Conservation (phyloP, 37 sponge, comb jelly and placozoan genomes). For the Eunapius fragilis region DNA sequence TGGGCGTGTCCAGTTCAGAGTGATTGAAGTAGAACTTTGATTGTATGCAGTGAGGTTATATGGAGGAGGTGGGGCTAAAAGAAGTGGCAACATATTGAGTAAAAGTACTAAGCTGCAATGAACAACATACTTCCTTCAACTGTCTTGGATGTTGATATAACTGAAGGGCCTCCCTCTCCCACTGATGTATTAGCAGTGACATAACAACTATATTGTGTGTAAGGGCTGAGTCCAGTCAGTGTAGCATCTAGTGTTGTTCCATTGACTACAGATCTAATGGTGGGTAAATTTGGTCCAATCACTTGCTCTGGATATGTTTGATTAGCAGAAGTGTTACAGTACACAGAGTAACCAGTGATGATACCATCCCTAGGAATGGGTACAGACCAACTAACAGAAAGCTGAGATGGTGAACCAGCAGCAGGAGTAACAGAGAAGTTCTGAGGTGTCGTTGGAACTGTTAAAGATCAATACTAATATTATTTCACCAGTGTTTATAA, state of each 20-base stretch:
- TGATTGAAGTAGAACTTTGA: neutral
- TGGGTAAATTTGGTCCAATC: neutral
- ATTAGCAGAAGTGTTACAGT: neutral
- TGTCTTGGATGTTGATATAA: neutral
- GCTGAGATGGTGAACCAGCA: neutral
- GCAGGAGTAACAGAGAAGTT: neutral
- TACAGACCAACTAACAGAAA: neutral
- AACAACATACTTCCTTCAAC: neutral
- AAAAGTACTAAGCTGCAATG: neutral
- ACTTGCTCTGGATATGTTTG: neutral
- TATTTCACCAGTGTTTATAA: too few species aligned
- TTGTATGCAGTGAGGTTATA: neutral
- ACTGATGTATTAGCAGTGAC: conserved; percentile 55
- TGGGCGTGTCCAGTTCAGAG: neutral
- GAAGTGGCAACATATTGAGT: neutral
- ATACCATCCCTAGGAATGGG: neutral
- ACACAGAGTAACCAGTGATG: neutral
- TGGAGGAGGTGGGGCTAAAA: neutral
- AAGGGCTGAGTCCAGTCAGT: conserved; percentile 30
- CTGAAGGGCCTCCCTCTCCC: conserved; percentile 35
- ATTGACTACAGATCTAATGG: neutral
- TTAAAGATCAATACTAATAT: neutral
- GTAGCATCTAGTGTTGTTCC: neutral
- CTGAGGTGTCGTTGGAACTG: neutral
- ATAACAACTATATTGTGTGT: conserved; percentile 41